Base-by-base conservation (phyloP, 1,140 invertebrate genomes). In the Bombus superbus region DNA sequence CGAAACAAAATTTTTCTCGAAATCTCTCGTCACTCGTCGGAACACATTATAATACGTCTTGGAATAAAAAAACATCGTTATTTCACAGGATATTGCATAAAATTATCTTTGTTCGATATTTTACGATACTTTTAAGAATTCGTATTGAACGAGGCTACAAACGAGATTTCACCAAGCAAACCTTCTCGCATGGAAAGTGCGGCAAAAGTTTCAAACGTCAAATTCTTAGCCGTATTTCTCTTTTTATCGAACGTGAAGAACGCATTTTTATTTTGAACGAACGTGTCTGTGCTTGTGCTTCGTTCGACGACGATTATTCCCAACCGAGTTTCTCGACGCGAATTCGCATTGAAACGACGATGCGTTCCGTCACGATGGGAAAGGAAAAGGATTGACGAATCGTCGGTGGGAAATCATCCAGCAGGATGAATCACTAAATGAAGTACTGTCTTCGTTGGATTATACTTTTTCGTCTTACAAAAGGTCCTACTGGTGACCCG, bases 401-500 rank as follows among this genome's bases (percentile, higher is more conserved):
- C 18, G 44, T 71, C n/a, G 66, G 28, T 35, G 32, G 40, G 10
- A 72, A 66, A 74, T 83, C 18, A 80, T 53, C 47, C 32, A 42
- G 8, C 3, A 15, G 57, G 62, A 42, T 40, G 47, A 73, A 42
- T 88, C 44, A 76, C 57, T 53, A 81, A 78, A 82, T 69, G 78
- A 82, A 81, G 53, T 71, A 86, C 42, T 71, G 62, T 35, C 64
- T 82, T 75, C 75, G 32, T n/a, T 40, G 57, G 40, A 53, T 68
- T n/a, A 68, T 82, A 18, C 40, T 86, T 80, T 74, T 71, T 81
- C 22, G 42, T 64, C 38, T 86, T 62, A 15, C 53, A 28, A 89
- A 78, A 89, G 74, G 47, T 88, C 72, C 73, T 76, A 73, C n/a
- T 59, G 64, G 71, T 77, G 77, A 81, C 78, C 81, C 53, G 76